Evolutionary conservation across 2,113 vertebrate species (phyloP), one percentile per base, ranked within the genome.

Genomic region (Porphyrio hochstetteri): DNA sequence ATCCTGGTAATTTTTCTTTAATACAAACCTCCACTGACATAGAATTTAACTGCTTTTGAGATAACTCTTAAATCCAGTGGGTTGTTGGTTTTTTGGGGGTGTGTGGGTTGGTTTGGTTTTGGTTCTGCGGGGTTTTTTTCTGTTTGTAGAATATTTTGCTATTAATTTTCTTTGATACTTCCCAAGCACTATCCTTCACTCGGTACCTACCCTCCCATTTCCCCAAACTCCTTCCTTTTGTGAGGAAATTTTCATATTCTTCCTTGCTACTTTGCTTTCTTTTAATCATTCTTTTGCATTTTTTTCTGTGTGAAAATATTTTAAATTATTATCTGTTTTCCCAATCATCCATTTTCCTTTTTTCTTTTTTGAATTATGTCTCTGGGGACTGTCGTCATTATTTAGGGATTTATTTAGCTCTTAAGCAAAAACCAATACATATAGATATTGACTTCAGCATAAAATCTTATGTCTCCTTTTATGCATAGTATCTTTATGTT

Each of bases 1-100:
- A 61, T 42, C 29, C 21, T 46, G 4, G 11, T 38, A 53, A 18
- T 38, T 48, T 84, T 84, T 42, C 46, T 81, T 69, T 25, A 69
- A 17, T 57, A 38, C 0, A 5, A 65, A 12, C 1, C 2, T 69
- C 18, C 2, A 28, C 31, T 82, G 4, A 16, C 10, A 46, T 8
- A 60, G 2, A 6, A 2, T 80, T 69, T 86, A 72, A 4, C 6
- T 69, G 16, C 2, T 90, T 79, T 68, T 57, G 20, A 53, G 4
- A 27, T 55, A 67, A 33, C 5, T 48, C 25, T 67, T 33, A 82
- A 61, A 65, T 52, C 0, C 6, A 44, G 7, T 5, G 8, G 3
- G 0, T 0, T 0, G 29, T 52, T 57, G 46, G 18, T 8, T 46
- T 46, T 46, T 46, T 46, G 20, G 46, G 46, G 20, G 46, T 44